Base-by-base conservation (phyloP, 2,888 invertebrate genomes). In the Caenorhabditis afra region DNA sequence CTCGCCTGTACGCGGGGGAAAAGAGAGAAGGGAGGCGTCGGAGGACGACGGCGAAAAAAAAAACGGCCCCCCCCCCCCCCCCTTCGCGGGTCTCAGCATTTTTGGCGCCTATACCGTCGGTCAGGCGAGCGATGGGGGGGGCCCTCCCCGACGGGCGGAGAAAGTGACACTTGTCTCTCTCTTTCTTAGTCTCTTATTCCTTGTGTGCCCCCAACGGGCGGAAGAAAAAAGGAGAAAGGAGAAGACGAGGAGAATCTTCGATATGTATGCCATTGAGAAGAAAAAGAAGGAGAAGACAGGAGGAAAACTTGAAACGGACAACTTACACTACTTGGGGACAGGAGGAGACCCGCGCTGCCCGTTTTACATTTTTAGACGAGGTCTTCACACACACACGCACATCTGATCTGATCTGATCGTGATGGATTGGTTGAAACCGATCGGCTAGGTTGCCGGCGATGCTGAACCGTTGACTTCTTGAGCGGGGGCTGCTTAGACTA, bases 291-390 rank as follows among this genome's bases (percentile, higher is more conserved):
- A 22, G 49, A 44, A 14, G 44, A 16, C n/a, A 16, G 41, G 16
- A 35, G 8, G 14, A 23, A 62, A 64, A 64, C 64, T 64, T 64
- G 64, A 64, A 64, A 64, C 50, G 52, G 64, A 29, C 64, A 52
- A 64, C 64, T 52, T 52, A 52, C 35, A 7, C 29, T 29, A 29
- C 29, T 29, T 29, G 29, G 29, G 29, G 7, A 29, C 3, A 7
- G 29, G 29, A 7, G 4, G 29, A 3, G 29, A 29, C n/a, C n/a
- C n/a, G n/a, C n/a, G n/a, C n/a, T n/a, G n/a, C n/a, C n/a, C n/a
- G n/a, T n/a, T n/a, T n/a, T n/a, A n/a, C 29, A 29, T 7, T 29
- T 29, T 7, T 29, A 29, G 29, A 29, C 29, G 29, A n/a, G n/a
- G n/a, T n/a, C n/a, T n/a, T n/a, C n/a, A n/a, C n/a, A n/a, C n/a